Conservation (phyloP, 2,888 invertebrate genomes). For the Drosophila putrida region DNA sequence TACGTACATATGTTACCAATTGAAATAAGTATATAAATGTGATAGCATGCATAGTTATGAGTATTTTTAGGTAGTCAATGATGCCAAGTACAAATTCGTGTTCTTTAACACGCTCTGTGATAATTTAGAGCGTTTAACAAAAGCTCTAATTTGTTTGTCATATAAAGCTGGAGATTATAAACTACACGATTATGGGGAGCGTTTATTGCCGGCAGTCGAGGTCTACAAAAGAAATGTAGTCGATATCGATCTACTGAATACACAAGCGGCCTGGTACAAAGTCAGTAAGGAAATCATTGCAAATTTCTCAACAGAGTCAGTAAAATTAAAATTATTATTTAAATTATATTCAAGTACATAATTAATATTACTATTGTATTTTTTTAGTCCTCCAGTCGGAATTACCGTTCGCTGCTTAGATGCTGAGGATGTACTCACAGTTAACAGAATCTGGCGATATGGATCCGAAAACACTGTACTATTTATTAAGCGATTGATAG, state of each 20-base stretch:
- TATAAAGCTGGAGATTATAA: constrained; percentile 5
- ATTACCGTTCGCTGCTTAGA: constrained; percentile 56
- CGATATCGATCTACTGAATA: constrained; percentile 4
- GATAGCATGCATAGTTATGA: background rate
- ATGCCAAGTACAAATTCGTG: constrained; percentile 18
- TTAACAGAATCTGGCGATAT: constrained; percentile 78
- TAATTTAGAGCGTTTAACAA: constrained; percentile 55
- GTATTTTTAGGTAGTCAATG: constrained; percentile 24
- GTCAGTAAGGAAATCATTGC: constrained; percentile 60
- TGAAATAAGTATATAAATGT: background rate
- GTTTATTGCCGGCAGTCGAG: constrained; percentile 51
- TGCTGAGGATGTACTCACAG: constrained; percentile 57
- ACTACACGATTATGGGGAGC: constrained; percentile 61
- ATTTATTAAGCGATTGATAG: constrained; percentile 67
- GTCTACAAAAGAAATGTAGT: constrained; percentile 36
- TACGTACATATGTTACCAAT: constrained; percentile 61
- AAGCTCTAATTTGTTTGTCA: constrained; percentile 62
- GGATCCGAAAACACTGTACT: constrained; percentile 52
- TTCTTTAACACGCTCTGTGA: constrained; percentile 74
- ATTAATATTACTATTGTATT: too few relatives aligned
- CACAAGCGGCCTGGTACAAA: constrained; percentile 66
- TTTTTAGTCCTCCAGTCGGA: constrained; percentile 65
- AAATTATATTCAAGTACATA: too few relatives aligned
- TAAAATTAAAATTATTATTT: too few relatives aligned
- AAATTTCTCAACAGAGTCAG: constrained; percentile 65